A percentile compares a stretch with the other conserved stretches of the same genome.
phyloP scores from a whole-genome alignment of 2,113 vertebrate species.

The Trogon melanurus region DNA sequence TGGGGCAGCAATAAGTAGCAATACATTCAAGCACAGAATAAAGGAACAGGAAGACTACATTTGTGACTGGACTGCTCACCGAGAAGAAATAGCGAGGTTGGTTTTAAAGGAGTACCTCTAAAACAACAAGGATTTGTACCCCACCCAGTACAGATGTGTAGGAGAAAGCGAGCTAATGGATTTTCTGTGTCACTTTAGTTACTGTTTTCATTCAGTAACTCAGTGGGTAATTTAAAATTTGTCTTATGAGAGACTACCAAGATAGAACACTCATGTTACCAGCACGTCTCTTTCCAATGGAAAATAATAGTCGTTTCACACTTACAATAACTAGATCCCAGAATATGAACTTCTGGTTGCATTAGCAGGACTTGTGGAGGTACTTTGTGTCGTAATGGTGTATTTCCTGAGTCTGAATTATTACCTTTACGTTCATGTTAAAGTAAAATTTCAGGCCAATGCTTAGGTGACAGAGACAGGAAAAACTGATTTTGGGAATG shows the following conservation, averaged over 20 bases:
- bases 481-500: not conserved
- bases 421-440: not conserved
- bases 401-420: not conserved
- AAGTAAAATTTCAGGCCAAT: not conserved
- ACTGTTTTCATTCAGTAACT: not conserved
- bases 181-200: not conserved
- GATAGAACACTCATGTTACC: not conserved
- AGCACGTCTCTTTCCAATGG: not conserved
- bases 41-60: constrained; percentile 98
- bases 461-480: not conserved
- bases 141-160: not conserved
- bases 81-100: constrained; percentile 98
- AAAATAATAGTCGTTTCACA: not conserved
- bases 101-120: not conserved
- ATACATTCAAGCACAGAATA: constrained; percentile 90
- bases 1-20: constrained; percentile 79
- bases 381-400: not conserved
- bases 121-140: not conserved
- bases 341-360: not conserved
- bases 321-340: not conserved
- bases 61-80: constrained; percentile 96
- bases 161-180: not conserved
- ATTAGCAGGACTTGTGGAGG: not conserved
- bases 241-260: not conserved
- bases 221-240: not conserved